Evolutionary conservation across 2,797 vertebrate species (phyloP).

Genomic region (Microchirus variegatus): DNA sequence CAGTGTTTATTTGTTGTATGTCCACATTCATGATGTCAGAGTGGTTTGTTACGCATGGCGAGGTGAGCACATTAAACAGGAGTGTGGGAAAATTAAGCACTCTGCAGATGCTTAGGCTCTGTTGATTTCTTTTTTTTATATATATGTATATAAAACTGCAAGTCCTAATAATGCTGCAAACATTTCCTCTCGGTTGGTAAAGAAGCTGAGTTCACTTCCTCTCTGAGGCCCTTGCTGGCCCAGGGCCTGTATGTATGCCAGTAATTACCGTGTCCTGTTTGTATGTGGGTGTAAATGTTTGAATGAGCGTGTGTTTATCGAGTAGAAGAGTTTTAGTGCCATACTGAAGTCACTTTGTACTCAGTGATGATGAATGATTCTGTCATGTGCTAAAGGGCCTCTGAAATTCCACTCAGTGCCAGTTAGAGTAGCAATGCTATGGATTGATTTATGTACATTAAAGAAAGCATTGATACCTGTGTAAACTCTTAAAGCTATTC

Average conservation of each 20-base stretch:
- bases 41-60: slow-evolving; percentile 35
- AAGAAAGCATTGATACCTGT: slow-evolving; percentile 44
- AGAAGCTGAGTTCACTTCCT: slow-evolving; percentile 33
- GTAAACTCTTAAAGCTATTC: slow-evolving; percentile 35
- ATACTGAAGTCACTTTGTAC: slow-evolving; percentile 63
- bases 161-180: slow-evolving; percentile 72
- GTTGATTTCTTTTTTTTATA: slow-evolving; percentile 34
- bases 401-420: slow-evolving; percentile 50
- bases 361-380: slow-evolving; percentile 51
- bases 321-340: slow-evolving; percentile 51
- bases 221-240: slow-evolving; percentile 51
- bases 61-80: slow-evolving; percentile 29
- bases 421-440: slow-evolving; percentile 34
- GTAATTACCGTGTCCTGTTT: slow-evolving; percentile 26
- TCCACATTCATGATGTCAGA: slow-evolving; percentile 36
- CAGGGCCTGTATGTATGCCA: slow-evolving; percentile 44
- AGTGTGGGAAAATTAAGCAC: slow-evolving; percentile 23
- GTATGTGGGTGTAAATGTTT: slow-evolving; percentile 34
- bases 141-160: slow-evolving; percentile 29
- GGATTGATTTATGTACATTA: slow-evolving; percentile 56
- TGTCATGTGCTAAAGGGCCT: slow-evolving; percentile 52
- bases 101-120: slow-evolving; percentile 41
- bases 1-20: slow-evolving; percentile 33
- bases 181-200: slow-evolving; percentile 48
- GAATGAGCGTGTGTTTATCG: slow-evolving; percentile 40